Base-by-base conservation (phyloP, 2,113 vertebrate genomes). In the Leucosticte australis region DNA sequence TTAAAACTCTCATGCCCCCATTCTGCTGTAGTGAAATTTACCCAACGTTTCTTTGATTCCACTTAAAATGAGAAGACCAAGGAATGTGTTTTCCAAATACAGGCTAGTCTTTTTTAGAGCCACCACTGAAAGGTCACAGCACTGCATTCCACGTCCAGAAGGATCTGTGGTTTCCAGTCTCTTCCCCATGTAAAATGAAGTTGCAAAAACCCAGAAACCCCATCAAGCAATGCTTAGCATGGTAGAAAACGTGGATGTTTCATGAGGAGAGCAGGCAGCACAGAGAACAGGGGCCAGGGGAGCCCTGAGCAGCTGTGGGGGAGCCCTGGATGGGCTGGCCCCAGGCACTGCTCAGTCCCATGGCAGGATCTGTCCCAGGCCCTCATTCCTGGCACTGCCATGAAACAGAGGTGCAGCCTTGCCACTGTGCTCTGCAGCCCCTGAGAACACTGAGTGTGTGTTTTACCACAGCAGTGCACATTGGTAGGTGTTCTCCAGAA, bases 391-490 rank as follows among this genome's bases (percentile, higher is more conserved):
- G 18, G 19, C 41, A 9, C 78, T 88, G 68, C 37, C 11, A 1
- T 4, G 37, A 4, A 42, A 24, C 69, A 33, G 80, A n/a, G 68
- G 8, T 42, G 12, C 55, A 44, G 60, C 56, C 15, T n/a, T 62
- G 63, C 33, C 16, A 1, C 33, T 23, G 19, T 21, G 55, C 76
- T 39, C 59, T 27, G n/a, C 63, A 44, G 5, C 64, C 62, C 74
- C 79, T 1, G n/a, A 41, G 46, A 65, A 22, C 6, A 9, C 49
- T 0, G 9, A 56, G 52, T 0, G 1, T 42, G 2, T 19, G 1
- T 39, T 80, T 87, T 39, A 35, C 39, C 73, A 28, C 27, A 22
- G 1, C 6, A 27, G 56, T 19, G 37, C 90, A 22, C 1, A 0
- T 41, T 10, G 7, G 52, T 8, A 33, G 0, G 20, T 9, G 16